phyloP scores from a whole-genome alignment of 1,140 invertebrate species.

The Trinorchestia longiramus region DNA sequence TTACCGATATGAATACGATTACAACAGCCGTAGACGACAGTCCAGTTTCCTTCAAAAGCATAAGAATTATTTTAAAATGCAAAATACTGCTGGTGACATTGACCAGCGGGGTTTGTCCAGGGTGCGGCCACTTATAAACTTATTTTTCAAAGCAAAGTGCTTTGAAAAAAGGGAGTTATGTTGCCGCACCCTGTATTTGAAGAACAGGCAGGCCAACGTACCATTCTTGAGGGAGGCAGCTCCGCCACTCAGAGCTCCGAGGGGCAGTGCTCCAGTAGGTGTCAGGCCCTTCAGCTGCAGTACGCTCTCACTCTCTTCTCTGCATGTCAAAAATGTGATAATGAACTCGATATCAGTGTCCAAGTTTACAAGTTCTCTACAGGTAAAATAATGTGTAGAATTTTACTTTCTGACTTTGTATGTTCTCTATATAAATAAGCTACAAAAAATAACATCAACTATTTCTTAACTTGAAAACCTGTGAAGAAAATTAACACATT shows the following conservation, averaged over 20 bases:
- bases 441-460: no score
- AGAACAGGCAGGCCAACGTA: slow-evolving; percentile 70
- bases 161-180: neutral
- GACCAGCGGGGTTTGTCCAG: no score
- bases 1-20: neutral
- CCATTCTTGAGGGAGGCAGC: slow-evolving; percentile 96
- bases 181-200: neutral
- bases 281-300: slow-evolving; percentile 98
- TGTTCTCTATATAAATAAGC: no score
- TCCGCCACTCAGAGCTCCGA: slow-evolving; percentile 96
- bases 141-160: neutral
- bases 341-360: neutral
- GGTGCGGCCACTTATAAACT: no score
- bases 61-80: neutral
- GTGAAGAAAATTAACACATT: no score
- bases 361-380: neutral
- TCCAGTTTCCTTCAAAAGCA: no score
- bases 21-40: no score
- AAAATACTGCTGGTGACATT: neutral
- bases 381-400: neutral
- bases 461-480: no score
- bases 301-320: slow-evolving; percentile 99
- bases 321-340: slow-evolving; percentile 69
- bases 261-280: slow-evolving; percentile 95
- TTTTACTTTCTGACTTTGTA: neutral